Conservation (phyloP, 2,888 invertebrate genomes). For the Criorhina ranunculi region DNA sequence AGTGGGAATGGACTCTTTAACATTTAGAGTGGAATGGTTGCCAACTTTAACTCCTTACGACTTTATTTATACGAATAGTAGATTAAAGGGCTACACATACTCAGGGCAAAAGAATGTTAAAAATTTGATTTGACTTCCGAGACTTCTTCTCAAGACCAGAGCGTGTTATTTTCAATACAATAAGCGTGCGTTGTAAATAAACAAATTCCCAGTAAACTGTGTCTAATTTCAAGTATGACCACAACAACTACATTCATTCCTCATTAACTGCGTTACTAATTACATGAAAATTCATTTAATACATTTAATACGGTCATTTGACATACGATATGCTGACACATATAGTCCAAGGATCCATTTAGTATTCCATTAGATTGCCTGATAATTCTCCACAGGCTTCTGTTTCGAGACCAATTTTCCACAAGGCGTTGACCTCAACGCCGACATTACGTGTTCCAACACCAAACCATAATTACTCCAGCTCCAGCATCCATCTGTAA, state of each 20-base stretch:
- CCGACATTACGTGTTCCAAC: neutral
- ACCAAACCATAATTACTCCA: slow-evolving; percentile 27
- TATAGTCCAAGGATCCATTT: slow-evolving; percentile 2
- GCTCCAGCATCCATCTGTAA: slow-evolving; percentile 11
- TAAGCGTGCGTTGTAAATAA: too few species aligned
- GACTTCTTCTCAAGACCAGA: too few species aligned
- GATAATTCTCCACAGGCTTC: neutral
- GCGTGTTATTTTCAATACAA: too few species aligned
- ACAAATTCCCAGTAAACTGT: neutral
- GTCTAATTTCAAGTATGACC: neutral
- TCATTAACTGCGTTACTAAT: neutral
- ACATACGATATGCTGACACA: neutral
- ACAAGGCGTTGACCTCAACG: slow-evolving; percentile 6
- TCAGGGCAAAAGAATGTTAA: too few species aligned
- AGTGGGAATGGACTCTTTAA: too few species aligned
- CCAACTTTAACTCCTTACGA: too few species aligned
- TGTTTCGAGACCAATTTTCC: slow-evolving; percentile 16
- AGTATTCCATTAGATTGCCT: neutral
- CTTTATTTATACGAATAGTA: too few species aligned
- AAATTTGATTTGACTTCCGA: too few species aligned
- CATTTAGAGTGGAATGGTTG: too few species aligned
- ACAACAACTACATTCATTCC: neutral
- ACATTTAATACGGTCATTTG: neutral
- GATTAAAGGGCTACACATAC: too few species aligned
- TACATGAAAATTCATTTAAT: neutral